Base-by-base conservation (phyloP, 2,888 invertebrate species). In the Syrphus vitripennis region DNA sequence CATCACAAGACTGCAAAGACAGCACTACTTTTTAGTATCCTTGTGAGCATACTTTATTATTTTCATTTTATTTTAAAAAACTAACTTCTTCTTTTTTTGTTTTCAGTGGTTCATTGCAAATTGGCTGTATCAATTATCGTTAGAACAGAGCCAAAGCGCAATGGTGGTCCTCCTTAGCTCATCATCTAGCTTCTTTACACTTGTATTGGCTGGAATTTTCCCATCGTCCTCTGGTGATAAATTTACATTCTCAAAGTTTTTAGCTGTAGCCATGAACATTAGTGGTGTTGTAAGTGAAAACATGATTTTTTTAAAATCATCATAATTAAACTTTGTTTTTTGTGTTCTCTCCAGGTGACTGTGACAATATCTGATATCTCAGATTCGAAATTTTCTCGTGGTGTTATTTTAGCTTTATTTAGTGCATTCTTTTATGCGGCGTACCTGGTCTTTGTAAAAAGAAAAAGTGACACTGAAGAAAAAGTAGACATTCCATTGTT, bases 401-500 rank as follows among this genome's bases (percentile, higher is more conserved):
- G 97, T 63, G 95, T 97, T 61, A 93, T 97, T 80, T 94, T 98
- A 91, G 96, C 97, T 16, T 93, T 98, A 83, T 95, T 96, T 88
- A 97, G 98, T 89, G 97, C 98, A 74, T 94, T 98, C 89, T 96
- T 97, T 90, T 98, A 98, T 93, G 97, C 99, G 4, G 93, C 96
- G 67, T 99, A 98, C 93, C 94, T 99, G 89, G 96, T 98, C 80
- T 95, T 98, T 90, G 95, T 98, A 71, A 95, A 97, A 89, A 94
- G 96, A 89, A 96, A 97, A 93, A 96, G 98, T 86, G 97, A 98
- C 91, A 96, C 97, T 90, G 98, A 98, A 91, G 98, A 98, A 90
- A 97, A 97, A 91, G 95, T 99, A 92, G 98, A 98, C 93, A 97
- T 98, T 89, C 97, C 98, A 72, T 94, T 99, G 93, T 97, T 99